Percentiles rank a stretch among this genome's conserved stretches.
phyloP scores from a whole-genome alignment of 2,113 vertebrate genomes.

The Nibea coibor region DNA sequence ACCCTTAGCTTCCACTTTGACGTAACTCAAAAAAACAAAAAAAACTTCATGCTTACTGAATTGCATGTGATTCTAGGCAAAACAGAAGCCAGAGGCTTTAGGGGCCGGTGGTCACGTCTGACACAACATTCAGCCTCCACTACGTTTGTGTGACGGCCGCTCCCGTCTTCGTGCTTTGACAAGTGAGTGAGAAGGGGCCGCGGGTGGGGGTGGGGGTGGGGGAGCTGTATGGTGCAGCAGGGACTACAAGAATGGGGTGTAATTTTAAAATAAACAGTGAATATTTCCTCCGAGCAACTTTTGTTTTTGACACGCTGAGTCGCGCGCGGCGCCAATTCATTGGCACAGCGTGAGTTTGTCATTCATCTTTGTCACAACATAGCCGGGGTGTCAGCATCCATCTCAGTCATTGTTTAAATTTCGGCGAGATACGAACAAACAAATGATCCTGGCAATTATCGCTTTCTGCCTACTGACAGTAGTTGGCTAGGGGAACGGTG shows the following conservation, averaged over 20 bases:
- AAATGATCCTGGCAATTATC: conserved; percentile 57
- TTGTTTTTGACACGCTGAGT: conserved; percentile 74
- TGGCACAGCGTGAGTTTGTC: conserved; percentile 72
- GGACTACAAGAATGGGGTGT: conserved; percentile 39
- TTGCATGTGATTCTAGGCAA: neutral
- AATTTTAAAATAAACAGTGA: conserved; percentile 75
- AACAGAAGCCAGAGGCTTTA: neutral
- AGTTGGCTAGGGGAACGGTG: too few relatives aligned
- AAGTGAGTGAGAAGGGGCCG: neutral
- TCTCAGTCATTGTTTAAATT: conserved; percentile 58
- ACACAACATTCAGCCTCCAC: neutral
- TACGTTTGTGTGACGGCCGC: neutral
- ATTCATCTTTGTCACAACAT: conserved; percentile 73
- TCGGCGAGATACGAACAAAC: conserved; percentile 41
- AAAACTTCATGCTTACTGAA: conserved; percentile 18
- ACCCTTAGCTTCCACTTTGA: conserved; percentile 28
- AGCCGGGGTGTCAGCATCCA: conserved; percentile 52
- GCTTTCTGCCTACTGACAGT: conserved; percentile 1
- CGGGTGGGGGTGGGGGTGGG: neutral
- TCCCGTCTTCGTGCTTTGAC: conserved; percentile 18
- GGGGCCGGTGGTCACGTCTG: neutral
- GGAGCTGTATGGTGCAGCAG: conserved; percentile 6
- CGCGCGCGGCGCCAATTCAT: conserved; percentile 71
- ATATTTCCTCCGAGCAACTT: conserved; percentile 74
- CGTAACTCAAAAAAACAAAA: conserved; percentile 32